Evolutionary conservation across 1,140 invertebrate genomes (phyloP).

Genomic region (Neuroterus valhalla): DNA sequence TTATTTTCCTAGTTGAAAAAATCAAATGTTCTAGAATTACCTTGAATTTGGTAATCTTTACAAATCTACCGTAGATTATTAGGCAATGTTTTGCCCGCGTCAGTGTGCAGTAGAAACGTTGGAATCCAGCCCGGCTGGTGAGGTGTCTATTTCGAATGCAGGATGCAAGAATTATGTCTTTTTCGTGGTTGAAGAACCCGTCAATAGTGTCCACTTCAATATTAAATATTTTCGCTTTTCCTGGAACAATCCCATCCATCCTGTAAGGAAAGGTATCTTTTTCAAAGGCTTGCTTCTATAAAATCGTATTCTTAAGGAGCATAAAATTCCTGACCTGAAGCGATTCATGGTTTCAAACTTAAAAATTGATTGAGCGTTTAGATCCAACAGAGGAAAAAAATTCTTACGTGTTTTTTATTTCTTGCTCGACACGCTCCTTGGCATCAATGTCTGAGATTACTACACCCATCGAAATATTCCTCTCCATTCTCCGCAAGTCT

Average conservation of each 20-base stretch:
- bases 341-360: no score
- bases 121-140: background rate
- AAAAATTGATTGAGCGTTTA: no score
- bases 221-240: background rate
- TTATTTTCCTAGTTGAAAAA: background rate
- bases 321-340: no score
- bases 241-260: background rate
- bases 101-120: background rate
- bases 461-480: background rate
- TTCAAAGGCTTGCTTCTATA: no score
- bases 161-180: background rate
- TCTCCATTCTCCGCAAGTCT: constrained; percentile 4
- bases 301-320: no score
- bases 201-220: constrained; percentile 9
- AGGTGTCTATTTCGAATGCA: constrained; percentile 18
- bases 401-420: background rate
- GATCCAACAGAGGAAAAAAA: background rate
- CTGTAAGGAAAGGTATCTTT: background rate
- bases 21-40: background rate
- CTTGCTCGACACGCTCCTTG: background rate
- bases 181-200: background rate
- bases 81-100: constrained; percentile 1
- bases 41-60: constrained; percentile 1
- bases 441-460: background rate
- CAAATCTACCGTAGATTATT: constrained; percentile 7